Percentiles rank a stretch among this genome's conserved stretches.
phyloP scores from a whole-genome alignment of 2,797 vertebrate genomes.

The Spinus pinus region DNA sequence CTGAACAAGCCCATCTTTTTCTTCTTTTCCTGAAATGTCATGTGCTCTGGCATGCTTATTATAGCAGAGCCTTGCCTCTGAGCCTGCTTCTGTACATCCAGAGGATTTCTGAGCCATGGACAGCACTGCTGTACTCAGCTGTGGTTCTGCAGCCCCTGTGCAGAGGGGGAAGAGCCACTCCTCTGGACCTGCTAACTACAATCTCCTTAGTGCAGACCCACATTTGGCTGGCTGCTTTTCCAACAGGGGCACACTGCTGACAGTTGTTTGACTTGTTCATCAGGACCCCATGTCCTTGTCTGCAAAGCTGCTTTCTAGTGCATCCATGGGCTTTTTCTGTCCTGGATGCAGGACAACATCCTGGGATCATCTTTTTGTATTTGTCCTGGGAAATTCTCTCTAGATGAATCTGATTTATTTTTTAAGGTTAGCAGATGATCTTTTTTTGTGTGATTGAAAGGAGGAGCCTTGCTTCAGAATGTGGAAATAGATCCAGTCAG shows the following conservation, averaged over 20 bases:
- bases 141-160: not conserved
- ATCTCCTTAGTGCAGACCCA: not conserved
- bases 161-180: not conserved
- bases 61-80: not conserved
- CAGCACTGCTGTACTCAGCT: not conserved
- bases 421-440: not conserved
- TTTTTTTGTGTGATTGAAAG: not conserved
- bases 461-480: not conserved
- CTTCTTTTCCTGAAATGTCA: not conserved
- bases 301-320: not conserved
- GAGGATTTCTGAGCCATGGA: not conserved
- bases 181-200: not conserved
- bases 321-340: not conserved
- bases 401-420: not conserved
- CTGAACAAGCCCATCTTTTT: not conserved
- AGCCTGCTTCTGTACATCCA: not conserved
- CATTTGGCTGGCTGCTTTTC: not conserved
- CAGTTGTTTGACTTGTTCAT: not conserved
- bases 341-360: not conserved
- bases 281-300: not conserved
- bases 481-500: slow-evolving; percentile 1
- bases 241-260: not conserved
- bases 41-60: not conserved
- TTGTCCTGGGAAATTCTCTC: not conserved
- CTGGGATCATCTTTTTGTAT: not conserved